Percentiles rank a stretch among this genome's conserved stretches.
Conservation (phyloP, 2,797 vertebrate species). For the Silurus aristotelis region DNA sequence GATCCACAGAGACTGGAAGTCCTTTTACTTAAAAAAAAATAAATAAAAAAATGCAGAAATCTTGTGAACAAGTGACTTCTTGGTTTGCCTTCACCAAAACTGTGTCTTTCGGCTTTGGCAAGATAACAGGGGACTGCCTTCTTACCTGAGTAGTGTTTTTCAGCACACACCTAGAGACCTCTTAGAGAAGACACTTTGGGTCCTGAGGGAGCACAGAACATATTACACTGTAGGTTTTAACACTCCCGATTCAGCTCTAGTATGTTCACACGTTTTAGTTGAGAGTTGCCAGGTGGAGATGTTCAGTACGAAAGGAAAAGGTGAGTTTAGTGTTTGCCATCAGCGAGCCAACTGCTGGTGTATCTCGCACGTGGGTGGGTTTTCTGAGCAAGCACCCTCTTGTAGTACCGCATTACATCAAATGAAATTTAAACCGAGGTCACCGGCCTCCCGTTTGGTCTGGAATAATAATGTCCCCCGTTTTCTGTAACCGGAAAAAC, state of each 20-base stretch:
- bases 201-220: neutral
- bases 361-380: neutral
- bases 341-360: neutral
- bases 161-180: neutral
- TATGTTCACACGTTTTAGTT: slow-evolving; percentile 1
- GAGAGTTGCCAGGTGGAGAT: neutral
- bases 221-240: neutral
- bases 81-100: neutral
- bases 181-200: neutral
- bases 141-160: neutral
- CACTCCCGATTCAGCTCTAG: neutral
- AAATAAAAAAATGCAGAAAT: too few relatives aligned
- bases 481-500: neutral
- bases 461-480: neutral
- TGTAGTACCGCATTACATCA: neutral
- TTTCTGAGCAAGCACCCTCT: neutral
- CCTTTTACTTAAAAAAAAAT: neutral
- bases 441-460: neutral
- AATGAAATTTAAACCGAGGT: neutral
- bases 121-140: neutral
- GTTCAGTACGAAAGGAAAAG: neutral
- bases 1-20: neutral
- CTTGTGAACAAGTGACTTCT: neutral
- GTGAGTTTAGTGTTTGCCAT: neutral
- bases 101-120: neutral